These are phyloP conservation scores for Protonemura montana DNA, from an alignment of 2,888 invertebrate species.

Conservation along the genomic window DNA sequence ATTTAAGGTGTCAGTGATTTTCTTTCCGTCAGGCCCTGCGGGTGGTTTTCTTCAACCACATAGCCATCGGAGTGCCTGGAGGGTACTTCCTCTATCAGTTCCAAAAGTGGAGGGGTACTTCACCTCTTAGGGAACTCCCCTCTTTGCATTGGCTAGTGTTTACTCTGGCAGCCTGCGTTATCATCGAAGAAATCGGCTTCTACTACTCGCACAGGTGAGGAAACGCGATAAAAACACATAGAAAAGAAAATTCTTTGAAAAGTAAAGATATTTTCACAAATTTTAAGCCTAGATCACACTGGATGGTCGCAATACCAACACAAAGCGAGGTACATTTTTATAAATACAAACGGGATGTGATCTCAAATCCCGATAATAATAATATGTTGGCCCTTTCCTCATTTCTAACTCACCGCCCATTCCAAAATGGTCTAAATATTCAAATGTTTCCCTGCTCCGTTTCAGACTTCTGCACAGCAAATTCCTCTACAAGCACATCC, in stretches of 20 bases:
- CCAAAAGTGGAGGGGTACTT: constrained; percentile 57
- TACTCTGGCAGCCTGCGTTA: constrained; percentile 58
- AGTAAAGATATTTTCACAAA: too few species aligned
- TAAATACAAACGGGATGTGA: too few species aligned
- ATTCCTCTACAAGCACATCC: constrained; percentile 61
- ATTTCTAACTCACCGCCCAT: too few species aligned
- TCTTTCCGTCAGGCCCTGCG: constrained; percentile 53
- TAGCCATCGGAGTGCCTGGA: constrained; percentile 57
- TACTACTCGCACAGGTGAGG: constrained; percentile 63
- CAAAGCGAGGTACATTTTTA: too few species aligned
- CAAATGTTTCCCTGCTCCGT: too few species aligned
- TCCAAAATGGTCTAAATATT: too few species aligned
- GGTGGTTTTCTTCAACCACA: constrained; percentile 59
- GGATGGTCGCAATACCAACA: too few species aligned
- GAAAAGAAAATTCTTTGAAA: too few species aligned
- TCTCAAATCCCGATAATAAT: too few species aligned
- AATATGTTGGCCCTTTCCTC: too few species aligned
- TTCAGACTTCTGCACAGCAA: constrained; percentile 61
- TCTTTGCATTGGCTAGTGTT: constrained; percentile 59
- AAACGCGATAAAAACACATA: not conserved
- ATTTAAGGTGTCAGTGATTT: not conserved
- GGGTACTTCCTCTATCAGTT: constrained; percentile 52
- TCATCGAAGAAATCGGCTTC: constrained; percentile 63
- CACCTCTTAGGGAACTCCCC: constrained; percentile 56
- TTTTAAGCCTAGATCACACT: too few species aligned